Base-by-base conservation (phyloP, 2,888 invertebrate species). In the Andrena minutula region DNA sequence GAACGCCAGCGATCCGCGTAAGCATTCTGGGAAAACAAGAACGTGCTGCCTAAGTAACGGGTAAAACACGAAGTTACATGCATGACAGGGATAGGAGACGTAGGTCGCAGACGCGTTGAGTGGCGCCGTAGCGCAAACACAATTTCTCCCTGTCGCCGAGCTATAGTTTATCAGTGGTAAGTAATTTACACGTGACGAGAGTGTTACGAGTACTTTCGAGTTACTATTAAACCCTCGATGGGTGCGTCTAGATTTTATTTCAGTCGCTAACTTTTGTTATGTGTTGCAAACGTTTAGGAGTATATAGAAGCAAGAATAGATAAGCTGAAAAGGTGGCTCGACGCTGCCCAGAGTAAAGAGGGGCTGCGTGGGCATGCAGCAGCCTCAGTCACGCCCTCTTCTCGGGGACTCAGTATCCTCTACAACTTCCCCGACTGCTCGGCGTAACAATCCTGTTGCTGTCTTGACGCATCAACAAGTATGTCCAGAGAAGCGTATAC, bases 311-410 rank as follows among this genome's bases (percentile, higher is more conserved):
- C 65, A 58, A 78, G 79, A 72, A 84, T 69, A 88, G 85, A 85
- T 88, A 88, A 88, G 86, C 88, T 89, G 89, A 89, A 92, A 92
- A 92, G 93, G 94, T 93, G 93, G 94, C 93, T 92, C 90, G 90
- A 91, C 89, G 94, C 94, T 94, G 90, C 94, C 94, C 92, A 90
- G 91, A 92, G 93, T 93, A 92, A 90, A 91, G 94, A 92, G 94
- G 93, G 92, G 94, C 94, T 94, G 94, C 93, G 92, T 93, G 94
- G 94, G 94, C 93, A 94, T 94, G 94, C 94, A 94, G 94, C 94
- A 94, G 93, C 94, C 94, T 93, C 94, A 94, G 94, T 93, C 94
- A 92, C 94, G 94, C 94, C 94, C 94, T 93, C 94, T 94, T 91
- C 93, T 94, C 91, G 94, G 94, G 94, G 94, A 94, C 93, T 94